Conservation (phyloP, 2,113 vertebrate genomes). For the Chrysochloris asiatica region DNA sequence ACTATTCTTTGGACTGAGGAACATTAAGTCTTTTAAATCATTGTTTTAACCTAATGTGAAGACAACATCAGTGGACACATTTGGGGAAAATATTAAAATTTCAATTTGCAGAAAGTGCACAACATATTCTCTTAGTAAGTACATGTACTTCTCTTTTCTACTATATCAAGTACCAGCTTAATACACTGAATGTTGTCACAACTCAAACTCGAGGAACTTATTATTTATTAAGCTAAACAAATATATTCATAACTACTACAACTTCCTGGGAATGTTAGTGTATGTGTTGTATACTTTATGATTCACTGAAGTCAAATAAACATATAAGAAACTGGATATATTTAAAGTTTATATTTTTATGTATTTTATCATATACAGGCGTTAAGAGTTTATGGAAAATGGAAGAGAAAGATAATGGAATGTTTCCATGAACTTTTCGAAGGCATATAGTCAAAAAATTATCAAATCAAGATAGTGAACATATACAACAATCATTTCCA, state of each 20-base stretch:
- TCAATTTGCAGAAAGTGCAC: background rate
- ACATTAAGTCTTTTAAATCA: constrained; percentile 20
- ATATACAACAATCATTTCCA: background rate
- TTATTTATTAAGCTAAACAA: constrained; percentile 20
- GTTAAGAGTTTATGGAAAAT: no score
- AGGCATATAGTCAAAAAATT: background rate
- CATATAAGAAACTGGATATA: background rate
- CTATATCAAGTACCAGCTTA: background rate
- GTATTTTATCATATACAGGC: no score
- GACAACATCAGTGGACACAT: background rate
- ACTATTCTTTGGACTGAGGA: background rate
- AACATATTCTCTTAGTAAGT: constrained; percentile 10
- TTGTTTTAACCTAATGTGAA: constrained; percentile 33
- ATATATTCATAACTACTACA: constrained; percentile 20
- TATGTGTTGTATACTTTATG: background rate
- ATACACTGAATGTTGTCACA: background rate
- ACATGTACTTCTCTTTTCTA: constrained; percentile 1
- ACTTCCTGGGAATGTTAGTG: background rate
- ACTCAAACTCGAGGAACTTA: constrained; percentile 32
- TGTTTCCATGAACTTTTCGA: no score
- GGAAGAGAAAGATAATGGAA: no score
- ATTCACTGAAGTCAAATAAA: background rate
- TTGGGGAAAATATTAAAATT: constrained; percentile 36
- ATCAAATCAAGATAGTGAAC: background rate
- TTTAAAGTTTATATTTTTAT: background rate